These are phyloP conservation scores for Oreochromis aureus DNA, from an alignment of 2,113 vertebrate genomes.

Conservation along the genomic window DNA sequence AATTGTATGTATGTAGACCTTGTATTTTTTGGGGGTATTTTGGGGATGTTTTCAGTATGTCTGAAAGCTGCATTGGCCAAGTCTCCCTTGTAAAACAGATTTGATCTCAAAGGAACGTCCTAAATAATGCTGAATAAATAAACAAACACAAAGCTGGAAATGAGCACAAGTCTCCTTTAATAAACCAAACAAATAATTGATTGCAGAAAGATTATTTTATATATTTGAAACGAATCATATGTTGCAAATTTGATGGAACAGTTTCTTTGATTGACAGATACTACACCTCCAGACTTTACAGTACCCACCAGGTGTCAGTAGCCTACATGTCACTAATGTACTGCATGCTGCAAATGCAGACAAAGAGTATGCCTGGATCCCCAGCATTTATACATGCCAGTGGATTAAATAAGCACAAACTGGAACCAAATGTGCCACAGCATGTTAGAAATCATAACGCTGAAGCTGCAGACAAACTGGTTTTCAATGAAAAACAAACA, in stretches of 20 bases:
- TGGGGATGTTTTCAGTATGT: not conserved
- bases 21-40: not conserved
- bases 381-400: not conserved
- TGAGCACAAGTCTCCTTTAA: not conserved
- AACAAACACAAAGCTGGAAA: not conserved
- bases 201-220: not conserved
- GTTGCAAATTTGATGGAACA: not conserved
- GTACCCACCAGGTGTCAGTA: conserved; percentile 61
- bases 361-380: not conserved
- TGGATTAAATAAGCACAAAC: not conserved
- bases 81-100: not conserved
- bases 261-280: not conserved
- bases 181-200: not conserved
- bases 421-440: not conserved
- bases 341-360: not conserved
- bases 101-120: not conserved
- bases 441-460: not conserved
- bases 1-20: not conserved
- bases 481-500: not conserved
- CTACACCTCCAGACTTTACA: not conserved
- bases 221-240: not conserved
- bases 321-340: not conserved
- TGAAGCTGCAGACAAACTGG: not conserved
- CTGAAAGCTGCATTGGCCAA: accelerated
- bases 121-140: not conserved